Evolutionary conservation across 1,140 invertebrate genomes (phyloP), one percentile per base, ranked within the genome.

Genomic region (Elysia chlorotica): DNA sequence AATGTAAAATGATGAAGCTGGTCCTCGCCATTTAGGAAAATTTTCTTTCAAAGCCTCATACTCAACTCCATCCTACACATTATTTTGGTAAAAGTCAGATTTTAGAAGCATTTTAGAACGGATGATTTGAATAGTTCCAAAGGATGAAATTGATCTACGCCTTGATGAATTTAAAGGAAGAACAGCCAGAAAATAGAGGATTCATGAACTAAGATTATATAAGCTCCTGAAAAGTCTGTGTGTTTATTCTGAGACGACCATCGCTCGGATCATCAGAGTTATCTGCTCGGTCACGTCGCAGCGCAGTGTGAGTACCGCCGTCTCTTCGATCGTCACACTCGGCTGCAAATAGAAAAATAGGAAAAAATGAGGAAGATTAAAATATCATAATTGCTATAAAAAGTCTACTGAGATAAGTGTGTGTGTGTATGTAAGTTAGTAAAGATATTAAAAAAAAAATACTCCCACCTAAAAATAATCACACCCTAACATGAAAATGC

Each of bases 201-300:
- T 48, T 10, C 41, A 14, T 48, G 41, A 10, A 14, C n/a, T n/a
- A 48, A n/a, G 41, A 10, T 48, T 48, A 10, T 48, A 10, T 48
- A 10, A 10, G 10, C 41, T 48, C 10, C 41, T 10, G 10, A 48
- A n/a, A 10, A 10, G 41, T n/a, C 41, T 48, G 10, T n/a, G 10
- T 48, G 10, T 48, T 48, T n/a, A 83, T 35, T 78, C 81, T 1
- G 83, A 83, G 0, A 86, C 82, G 17, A 87, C 82, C 73, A 85
- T 78, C n/a, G 81, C 84, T 23, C 80, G 71, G 28, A 87, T 59
- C 74, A 86, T 79, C 31, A 87, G 68, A 38, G 75, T 78, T 25
- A 82, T 77, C 69, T 83, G 81, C 62, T 87, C 84, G 6, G 78
- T 72, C 0, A 81, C 76, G 65, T 87, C 86, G 37, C 85, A 81